These are phyloP conservation scores for Agrypnus murinus DNA, from an alignment of 2,888 invertebrate species.

Conservation along the genomic window DNA sequence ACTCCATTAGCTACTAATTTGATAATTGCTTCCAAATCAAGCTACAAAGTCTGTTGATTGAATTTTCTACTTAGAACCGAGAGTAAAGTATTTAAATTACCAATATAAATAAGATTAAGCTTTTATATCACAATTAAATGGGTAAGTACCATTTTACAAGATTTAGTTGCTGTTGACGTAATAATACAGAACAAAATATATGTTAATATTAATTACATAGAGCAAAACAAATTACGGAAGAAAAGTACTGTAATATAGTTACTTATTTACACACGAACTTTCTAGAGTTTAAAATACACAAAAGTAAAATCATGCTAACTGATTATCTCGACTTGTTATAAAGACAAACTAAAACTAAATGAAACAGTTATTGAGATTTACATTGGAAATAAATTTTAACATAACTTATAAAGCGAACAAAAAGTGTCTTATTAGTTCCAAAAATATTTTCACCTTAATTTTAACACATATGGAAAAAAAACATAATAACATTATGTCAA, in stretches of 20 bases:
- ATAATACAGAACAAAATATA: no score
- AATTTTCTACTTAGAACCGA: background rate
- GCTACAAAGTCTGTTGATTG: constrained; percentile 7
- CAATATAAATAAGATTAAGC: no score
- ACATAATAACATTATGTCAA: no score
- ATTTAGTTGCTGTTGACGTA: no score
- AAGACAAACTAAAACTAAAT: constrained; percentile 16
- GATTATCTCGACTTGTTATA: constrained; percentile 5
- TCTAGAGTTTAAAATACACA: background rate
- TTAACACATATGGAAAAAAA: no score
- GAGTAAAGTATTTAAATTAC: background rate
- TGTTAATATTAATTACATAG: no score
- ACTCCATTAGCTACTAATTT: constrained; percentile 15
- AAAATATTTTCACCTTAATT: no score
- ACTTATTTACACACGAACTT: background rate
- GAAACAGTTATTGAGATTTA: constrained; percentile 2
- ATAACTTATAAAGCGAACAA: background rate
- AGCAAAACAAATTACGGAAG: no score
- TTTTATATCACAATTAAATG: no score
- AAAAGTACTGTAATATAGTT: no score
- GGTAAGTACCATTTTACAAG: no score
- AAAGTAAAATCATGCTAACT: background rate
- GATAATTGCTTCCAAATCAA: constrained; percentile 21
- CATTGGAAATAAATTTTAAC: constrained; percentile 5
- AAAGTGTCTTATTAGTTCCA: background rate